These are phyloP conservation scores for Dromas ardeola DNA, from an alignment of 2,113 vertebrate genomes.

Conservation along the genomic window DNA sequence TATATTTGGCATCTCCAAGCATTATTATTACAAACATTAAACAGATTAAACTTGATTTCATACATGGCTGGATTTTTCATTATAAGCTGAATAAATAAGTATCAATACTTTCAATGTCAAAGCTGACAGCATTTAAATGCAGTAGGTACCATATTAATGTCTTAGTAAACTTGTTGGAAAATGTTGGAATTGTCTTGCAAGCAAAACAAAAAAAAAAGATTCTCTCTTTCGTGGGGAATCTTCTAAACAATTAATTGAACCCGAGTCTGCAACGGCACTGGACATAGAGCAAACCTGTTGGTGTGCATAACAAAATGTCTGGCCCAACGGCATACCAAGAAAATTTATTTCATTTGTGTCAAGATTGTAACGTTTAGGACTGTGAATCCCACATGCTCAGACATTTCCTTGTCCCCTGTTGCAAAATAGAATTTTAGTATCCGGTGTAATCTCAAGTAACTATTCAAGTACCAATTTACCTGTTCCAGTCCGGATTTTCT, in stretches of 20 bases:
- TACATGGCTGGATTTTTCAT: neutral
- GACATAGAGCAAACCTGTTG: neutral
- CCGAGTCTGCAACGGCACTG: neutral
- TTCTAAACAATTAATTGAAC: neutral
- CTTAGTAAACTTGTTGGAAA: neutral
- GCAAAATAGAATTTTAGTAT: neutral
- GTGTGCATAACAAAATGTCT: neutral
- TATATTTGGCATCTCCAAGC: neutral
- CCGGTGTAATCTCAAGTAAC: neutral
- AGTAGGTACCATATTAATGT: neutral
- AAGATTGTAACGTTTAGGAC: neutral
- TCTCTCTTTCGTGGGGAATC: neutral
- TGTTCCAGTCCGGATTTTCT: constrained; percentile 59
- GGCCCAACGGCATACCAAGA: neutral
- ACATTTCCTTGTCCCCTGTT: neutral
- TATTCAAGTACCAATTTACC: constrained; percentile 58
- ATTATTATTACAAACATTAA: neutral
- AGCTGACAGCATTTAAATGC: neutral
- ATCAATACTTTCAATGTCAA: neutral
- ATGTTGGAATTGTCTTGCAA: neutral
- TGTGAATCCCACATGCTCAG: neutral
- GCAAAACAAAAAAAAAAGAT: neutral
- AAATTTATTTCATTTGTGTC: neutral
- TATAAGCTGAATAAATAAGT: neutral
- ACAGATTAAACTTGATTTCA: neutral